These are phyloP conservation scores for Halyomorpha halys DNA, from an alignment of 1,140 invertebrate species.

Conservation along the genomic window DNA sequence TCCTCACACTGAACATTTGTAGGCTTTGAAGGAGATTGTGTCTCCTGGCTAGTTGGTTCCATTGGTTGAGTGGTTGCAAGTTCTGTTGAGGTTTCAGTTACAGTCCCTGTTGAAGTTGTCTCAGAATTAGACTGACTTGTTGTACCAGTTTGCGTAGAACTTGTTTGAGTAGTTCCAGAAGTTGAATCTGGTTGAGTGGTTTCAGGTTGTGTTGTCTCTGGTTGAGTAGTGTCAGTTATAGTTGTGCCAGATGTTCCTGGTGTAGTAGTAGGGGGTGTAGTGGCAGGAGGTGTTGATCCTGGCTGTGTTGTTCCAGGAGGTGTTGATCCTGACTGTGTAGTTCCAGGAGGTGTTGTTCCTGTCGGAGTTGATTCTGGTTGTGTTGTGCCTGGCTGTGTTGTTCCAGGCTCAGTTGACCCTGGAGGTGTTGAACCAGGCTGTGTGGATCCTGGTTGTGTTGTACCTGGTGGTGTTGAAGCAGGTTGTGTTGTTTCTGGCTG, in stretches of 20 bases:
- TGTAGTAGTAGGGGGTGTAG: conserved; percentile 19
- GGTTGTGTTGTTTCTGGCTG: conserved; percentile 23
- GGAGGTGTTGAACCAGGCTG: conserved; percentile 21
- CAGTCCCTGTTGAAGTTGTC: conserved; percentile 24
- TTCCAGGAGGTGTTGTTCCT: conserved; percentile 12
- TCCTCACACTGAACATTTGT: conserved; percentile 18
- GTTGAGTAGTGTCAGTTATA: conserved; percentile 22
- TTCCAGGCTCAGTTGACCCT: conserved; percentile 7
- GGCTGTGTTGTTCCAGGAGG: background rate
- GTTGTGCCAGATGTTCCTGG: conserved; percentile 26
- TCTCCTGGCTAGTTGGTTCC: conserved; percentile 25
- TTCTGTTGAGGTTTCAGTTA: conserved; percentile 21
- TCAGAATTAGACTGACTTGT: conserved; percentile 20
- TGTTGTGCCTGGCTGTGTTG: conserved; percentile 14
- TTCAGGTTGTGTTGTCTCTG: conserved; percentile 18
- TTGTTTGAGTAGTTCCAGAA: conserved; percentile 11
- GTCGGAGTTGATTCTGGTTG: conserved; percentile 4
- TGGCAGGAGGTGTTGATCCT: background rate
- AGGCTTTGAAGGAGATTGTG: conserved; percentile 17
- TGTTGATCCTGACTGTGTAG: conserved; percentile 16
- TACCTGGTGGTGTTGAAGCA: conserved; percentile 20
- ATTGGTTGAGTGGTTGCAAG: conserved; percentile 28
- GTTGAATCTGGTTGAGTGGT: conserved; percentile 12
- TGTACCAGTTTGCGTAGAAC: conserved; percentile 11
- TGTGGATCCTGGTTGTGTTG: conserved; percentile 17